phyloP scores from a whole-genome alignment of 1,140 invertebrate species.

The Pseudomyrmex pallidus region DNA sequence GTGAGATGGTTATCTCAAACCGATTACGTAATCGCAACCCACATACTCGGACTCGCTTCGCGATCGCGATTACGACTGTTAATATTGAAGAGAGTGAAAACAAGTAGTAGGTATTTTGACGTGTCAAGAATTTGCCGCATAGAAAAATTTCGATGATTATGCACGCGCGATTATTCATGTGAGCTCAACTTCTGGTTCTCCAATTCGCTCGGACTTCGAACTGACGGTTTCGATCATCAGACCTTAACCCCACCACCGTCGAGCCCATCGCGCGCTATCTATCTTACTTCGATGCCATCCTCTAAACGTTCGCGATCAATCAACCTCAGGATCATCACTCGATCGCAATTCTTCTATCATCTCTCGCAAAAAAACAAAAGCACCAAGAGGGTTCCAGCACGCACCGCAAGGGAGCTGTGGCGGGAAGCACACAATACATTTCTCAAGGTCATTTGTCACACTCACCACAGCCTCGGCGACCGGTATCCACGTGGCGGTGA shows the following conservation, averaged over 20 bases:
- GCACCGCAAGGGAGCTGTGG: background rate
- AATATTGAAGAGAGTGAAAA: background rate
- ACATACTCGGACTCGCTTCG: background rate
- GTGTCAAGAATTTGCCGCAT: conserved; percentile 32
- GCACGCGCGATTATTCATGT: background rate
- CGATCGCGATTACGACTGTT: background rate
- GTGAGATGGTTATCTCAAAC: background rate
- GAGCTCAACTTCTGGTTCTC: conserved; percentile 30
- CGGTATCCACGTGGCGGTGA: conserved; percentile 57
- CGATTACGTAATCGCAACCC: conserved; percentile 17
- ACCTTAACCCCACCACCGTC: conserved; percentile 16
- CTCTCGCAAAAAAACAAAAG: background rate
- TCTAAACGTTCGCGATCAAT: background rate
- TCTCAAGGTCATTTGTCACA: conserved; percentile 50
- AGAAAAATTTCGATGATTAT: background rate
- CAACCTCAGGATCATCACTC: conserved; percentile 13
- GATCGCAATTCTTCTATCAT: conserved; percentile 25
- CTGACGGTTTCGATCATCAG: conserved; percentile 6
- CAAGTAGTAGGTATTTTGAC: conserved; percentile 4
- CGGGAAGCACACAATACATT: conserved; percentile 10
- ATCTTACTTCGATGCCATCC: conserved; percentile 1
- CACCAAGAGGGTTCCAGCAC: background rate
- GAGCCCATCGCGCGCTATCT: background rate
- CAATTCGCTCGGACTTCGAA: conserved; percentile 17
- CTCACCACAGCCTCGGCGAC: conserved; percentile 75